phyloP scores from a whole-genome alignment of 2,113 vertebrate genomes.

The Pomatostomus ruficeps region DNA sequence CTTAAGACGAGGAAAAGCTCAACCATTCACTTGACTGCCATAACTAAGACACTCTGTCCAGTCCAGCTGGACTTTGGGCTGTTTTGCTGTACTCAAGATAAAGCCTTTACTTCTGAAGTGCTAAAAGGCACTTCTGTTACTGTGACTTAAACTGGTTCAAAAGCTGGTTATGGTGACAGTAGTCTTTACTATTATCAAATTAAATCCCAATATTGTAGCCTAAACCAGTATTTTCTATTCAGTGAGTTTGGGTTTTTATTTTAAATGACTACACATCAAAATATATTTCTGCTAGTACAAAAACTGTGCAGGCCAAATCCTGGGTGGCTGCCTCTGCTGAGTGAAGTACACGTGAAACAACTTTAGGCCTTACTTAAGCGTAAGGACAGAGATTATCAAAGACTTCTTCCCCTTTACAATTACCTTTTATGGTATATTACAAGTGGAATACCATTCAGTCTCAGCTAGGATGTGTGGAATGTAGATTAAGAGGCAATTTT shows the following conservation, averaged over 20 bases:
- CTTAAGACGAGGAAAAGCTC: background rate
- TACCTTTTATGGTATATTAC: background rate
- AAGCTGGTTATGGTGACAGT: background rate
- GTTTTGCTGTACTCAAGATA: background rate
- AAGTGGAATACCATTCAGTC: background rate
- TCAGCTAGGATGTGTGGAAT: background rate
- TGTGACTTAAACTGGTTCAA: background rate
- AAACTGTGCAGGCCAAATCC: background rate
- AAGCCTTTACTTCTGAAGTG: background rate
- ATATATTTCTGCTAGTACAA: background rate
- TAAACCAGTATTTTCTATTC: background rate
- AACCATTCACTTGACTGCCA: rapidly evolving
- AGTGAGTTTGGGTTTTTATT: background rate
- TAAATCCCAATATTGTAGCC: background rate
- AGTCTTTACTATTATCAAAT: background rate
- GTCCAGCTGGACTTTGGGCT: background rate
- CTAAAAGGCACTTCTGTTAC: background rate
- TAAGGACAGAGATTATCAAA: background rate
- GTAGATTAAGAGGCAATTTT: background rate
- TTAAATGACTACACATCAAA: background rate
- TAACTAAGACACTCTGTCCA: background rate
- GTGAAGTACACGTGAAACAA: background rate
- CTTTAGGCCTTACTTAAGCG: background rate
- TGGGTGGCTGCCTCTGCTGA: background rate
- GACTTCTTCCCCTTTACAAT: background rate